Conservation (phyloP, 2,113 vertebrate genomes). For the Colius striatus region DNA sequence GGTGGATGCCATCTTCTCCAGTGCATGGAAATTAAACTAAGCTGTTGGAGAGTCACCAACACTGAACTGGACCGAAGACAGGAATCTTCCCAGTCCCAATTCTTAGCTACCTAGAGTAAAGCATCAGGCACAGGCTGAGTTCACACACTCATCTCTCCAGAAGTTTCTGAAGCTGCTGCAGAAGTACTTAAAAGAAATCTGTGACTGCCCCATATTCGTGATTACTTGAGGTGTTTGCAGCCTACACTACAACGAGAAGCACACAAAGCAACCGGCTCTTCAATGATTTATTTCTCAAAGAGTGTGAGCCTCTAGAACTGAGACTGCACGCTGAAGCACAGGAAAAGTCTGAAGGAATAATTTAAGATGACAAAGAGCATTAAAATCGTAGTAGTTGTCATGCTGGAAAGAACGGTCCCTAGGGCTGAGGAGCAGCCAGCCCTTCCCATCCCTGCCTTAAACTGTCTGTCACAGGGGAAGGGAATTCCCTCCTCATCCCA, state of each 20-base stretch:
- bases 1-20: constrained; percentile 36
- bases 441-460: background rate
- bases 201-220: background rate
- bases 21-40: constrained; percentile 45
- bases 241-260: background rate
- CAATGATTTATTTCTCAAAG: background rate
- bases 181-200: background rate
- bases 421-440: background rate
- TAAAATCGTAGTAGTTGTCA: background rate
- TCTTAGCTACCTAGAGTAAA: background rate
- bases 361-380: background rate
- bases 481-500: constrained; percentile 2
- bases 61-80: background rate
- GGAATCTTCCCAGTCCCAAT: background rate
- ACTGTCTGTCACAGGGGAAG: background rate
- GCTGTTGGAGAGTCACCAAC: background rate
- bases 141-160: background rate
- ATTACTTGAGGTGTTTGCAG: background rate
- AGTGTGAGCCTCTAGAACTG: background rate
- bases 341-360: background rate
- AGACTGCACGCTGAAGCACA: background rate
- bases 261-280: background rate
- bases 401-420: background rate
- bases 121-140: background rate
- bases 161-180: constrained; percentile 6